Evolutionary conservation across 2,113 vertebrate species (phyloP), one percentile per base, ranked within the genome.

Genomic region (Todiramphus saurophagus): DNA sequence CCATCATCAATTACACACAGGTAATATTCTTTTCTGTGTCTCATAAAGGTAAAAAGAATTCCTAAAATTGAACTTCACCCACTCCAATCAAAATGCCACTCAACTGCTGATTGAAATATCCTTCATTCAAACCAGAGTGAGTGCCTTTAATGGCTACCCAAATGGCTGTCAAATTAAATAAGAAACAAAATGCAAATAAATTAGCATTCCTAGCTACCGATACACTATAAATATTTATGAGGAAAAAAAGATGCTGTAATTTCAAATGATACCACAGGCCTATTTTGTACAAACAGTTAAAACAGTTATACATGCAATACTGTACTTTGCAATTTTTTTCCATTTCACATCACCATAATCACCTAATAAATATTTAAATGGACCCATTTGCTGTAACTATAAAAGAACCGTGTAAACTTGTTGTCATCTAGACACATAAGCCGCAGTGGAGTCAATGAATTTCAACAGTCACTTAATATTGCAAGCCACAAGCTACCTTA

Each of bases 281-380:
- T 91, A 96, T 97, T 98, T 94, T 97, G 95, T 96, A 86, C 94
- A 94, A 97, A 97, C 97, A 95, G 98, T 97, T 97, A 95, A 97
- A 98, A 96, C 95, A 97, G 95, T 90, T 97, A 96, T 93, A 95
- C 97, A 97, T 95, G 96, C 94, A 96, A 98, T 96, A 98, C 96
- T 94, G 96, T 98, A 96, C 97, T 97, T 96, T 91, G 96, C 96
- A 46, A 94, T 96, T 97, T 97, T 97, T 97, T 97, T 97, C 98
- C 97, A 98, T 98, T 98, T 98, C 97, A 98, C 97, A 98, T 98
- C 97, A 97, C 98, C 97, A 95, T 98, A 98, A 98, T 98, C 98
- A 98, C 98, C 98, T 98, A 98, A 98, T 98, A 98, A 98, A 98
- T 98, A 98, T 98, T 98, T 98, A 98, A 98, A 98, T 98, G 96